Percentiles rank a stretch among this genome's conserved stretches.
phyloP scores from a whole-genome alignment of 1,140 invertebrate genomes.

The Diachasmimorpha longicaudata region DNA sequence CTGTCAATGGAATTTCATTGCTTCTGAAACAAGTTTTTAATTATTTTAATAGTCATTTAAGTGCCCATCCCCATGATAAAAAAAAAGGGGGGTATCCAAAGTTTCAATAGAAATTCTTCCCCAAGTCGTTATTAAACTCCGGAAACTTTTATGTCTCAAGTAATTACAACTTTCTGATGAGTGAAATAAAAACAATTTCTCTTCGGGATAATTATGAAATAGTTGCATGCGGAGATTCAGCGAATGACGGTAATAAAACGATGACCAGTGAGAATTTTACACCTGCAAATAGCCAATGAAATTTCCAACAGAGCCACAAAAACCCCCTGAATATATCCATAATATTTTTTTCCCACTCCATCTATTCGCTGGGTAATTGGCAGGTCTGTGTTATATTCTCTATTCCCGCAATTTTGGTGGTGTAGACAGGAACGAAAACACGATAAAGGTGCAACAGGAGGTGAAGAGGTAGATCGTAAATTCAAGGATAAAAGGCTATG shows the following conservation, averaged over 20 bases:
- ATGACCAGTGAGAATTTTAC: neutral
- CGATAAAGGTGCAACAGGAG: neutral
- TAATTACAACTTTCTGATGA: neutral
- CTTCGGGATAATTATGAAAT: neutral
- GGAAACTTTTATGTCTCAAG: neutral
- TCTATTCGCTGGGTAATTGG: neutral
- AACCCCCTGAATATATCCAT: neutral
- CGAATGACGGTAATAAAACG: too few species aligned
- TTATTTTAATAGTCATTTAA: neutral
- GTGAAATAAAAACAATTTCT: neutral
- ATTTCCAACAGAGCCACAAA: neutral
- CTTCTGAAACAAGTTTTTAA: conserved; percentile 1
- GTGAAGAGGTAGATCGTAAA: neutral
- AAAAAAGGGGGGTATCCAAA: neutral
- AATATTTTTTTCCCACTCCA: neutral
- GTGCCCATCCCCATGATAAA: neutral
- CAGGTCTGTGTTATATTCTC: neutral
- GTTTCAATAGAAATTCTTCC: neutral
- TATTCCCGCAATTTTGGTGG: neutral
- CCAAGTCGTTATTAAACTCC: neutral
- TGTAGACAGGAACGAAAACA: neutral
- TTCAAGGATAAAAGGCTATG: neutral
- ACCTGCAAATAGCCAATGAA: neutral
- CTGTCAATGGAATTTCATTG: neutral
- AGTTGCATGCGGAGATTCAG: neutral